Percentiles rank a stretch among this genome's conserved stretches.
phyloP scores from a whole-genome alignment of 2,888 invertebrate genomes.

The Cephus rjabovi region DNA sequence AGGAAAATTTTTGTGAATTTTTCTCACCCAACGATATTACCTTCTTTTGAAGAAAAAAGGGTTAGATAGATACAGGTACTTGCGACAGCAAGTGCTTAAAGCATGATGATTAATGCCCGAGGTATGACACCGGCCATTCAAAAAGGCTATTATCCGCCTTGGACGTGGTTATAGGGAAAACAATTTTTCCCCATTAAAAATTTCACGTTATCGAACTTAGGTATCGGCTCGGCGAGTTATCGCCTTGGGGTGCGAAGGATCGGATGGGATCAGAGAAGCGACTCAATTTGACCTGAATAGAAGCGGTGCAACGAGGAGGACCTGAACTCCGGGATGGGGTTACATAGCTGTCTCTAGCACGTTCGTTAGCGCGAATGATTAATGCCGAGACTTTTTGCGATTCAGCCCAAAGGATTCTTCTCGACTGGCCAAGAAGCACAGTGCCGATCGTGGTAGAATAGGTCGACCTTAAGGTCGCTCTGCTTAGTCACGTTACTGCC shows the following conservation, averaged over 20 bases:
- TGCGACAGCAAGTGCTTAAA: background rate
- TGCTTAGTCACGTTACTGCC: background rate
- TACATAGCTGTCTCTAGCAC: background rate
- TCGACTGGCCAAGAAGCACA: background rate
- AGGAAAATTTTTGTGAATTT: background rate
- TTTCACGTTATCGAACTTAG: conserved; percentile 4
- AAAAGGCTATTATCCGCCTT: background rate
- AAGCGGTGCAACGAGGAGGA: background rate
- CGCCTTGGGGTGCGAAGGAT: background rate
- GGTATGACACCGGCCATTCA: background rate
- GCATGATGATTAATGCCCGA: background rate
- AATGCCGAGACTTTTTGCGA: conserved; percentile 20
- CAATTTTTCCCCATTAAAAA: conserved; percentile 26
- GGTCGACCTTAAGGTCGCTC: background rate
- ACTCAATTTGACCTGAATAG: background rate
- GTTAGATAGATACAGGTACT: background rate
- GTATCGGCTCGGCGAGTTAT: background rate
- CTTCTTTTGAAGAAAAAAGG: background rate
- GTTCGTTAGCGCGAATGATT: conserved; percentile 22
- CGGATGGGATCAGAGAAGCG: background rate
- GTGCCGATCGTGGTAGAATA: background rate
- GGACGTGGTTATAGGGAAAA: conserved; percentile 3
- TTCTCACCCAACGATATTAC: background rate
- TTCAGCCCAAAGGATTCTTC: conserved; percentile 15
- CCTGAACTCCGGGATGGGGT: background rate